phyloP scores from a whole-genome alignment of 2,797 vertebrate species.

The Sebastes nivosus region DNA sequence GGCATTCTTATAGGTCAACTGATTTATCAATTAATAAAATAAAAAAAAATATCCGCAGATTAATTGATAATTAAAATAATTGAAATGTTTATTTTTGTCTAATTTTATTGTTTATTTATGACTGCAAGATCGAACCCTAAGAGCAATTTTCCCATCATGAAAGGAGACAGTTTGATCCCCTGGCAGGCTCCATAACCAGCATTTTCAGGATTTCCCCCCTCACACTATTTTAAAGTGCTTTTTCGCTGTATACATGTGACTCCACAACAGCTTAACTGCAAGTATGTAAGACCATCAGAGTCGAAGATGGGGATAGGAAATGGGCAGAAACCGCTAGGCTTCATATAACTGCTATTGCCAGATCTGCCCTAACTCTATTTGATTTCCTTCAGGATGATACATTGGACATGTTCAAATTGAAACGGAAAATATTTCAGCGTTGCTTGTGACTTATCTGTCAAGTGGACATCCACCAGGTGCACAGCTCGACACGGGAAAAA shows the following conservation, averaged over 20 bases:
- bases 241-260: conserved; percentile 1
- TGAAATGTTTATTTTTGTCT: background rate
- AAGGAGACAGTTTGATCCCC: background rate
- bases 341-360: conserved; percentile 44
- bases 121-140: background rate
- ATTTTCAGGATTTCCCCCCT: conserved; percentile 5
- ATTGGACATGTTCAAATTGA: conserved; percentile 63
- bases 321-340: conserved; percentile 28
- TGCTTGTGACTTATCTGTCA: conserved; percentile 59
- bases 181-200: conserved; percentile 8
- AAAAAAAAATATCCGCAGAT: background rate
- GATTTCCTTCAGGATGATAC: conserved; percentile 67
- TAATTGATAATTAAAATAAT: background rate
- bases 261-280: conserved; percentile 28
- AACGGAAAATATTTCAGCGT: conserved; percentile 60
- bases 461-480: conserved; percentile 53
- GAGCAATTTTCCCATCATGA: background rate
- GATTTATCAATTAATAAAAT: background rate
- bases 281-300: conserved; percentile 33
- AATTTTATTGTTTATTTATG: background rate
- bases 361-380: conserved; percentile 48
- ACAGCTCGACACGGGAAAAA: conserved; percentile 3
- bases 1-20: background rate
- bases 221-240: conserved; percentile 6
- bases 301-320: conserved; percentile 36